Evolutionary conservation across 2,797 vertebrate species (phyloP).

Genomic region (Gallinago nigripennis): DNA sequence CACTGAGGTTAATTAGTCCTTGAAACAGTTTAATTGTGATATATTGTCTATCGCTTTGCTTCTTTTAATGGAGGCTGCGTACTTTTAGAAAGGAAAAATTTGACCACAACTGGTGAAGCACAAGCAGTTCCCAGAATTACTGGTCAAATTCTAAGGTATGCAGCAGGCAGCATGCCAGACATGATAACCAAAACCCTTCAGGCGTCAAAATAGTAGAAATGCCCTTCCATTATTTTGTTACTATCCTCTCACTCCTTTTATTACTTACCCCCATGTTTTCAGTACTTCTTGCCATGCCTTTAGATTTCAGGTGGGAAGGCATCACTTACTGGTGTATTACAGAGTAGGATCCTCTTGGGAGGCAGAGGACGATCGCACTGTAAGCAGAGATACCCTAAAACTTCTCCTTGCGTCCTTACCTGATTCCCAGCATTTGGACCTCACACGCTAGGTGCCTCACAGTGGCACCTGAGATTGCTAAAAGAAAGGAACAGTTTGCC

Average conservation of each 20-base stretch:
- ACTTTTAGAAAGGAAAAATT: not conserved
- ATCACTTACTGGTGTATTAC: not conserved
- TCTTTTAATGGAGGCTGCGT: slow-evolving; percentile 7
- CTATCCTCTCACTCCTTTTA: not conserved
- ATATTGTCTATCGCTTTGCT: not conserved
- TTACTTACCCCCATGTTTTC: not conserved
- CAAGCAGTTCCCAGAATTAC: not conserved
- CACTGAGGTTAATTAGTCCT: not conserved
- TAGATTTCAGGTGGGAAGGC: not conserved
- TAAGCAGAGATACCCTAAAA: not conserved
- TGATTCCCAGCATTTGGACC: not conserved
- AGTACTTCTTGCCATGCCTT: not conserved
- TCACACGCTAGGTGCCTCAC: not conserved
- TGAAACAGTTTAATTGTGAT: slow-evolving; percentile 33
- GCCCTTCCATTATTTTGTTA: not conserved
- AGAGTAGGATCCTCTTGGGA: not conserved
- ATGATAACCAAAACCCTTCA: not conserved
- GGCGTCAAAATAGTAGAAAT: not conserved
- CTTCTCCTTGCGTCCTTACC: not conserved
- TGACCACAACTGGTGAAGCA: not conserved
- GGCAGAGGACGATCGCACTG: not conserved
- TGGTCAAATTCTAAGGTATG: not conserved
- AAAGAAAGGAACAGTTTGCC: not conserved
- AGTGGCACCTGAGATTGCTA: not conserved
- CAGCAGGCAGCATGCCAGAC: not conserved